Evolutionary conservation across 2,888 invertebrate genomes (phyloP).

Genomic region (Erebia epiphron): DNA sequence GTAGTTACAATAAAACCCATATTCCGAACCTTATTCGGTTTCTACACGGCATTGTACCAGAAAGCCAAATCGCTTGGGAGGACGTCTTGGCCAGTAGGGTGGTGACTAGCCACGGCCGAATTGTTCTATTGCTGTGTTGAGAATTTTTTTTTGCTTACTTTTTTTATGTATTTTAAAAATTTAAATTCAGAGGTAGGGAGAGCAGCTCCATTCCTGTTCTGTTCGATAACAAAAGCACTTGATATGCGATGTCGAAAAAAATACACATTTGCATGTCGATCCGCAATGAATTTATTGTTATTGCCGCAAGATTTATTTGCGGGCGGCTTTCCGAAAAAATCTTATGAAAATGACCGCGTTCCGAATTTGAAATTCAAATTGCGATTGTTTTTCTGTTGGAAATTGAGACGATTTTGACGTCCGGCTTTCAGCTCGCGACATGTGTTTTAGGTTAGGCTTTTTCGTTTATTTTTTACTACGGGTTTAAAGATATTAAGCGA

Average conservation of each 20-base stretch:
- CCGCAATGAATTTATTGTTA: constrained; percentile 83
- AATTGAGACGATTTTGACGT: constrained; percentile 82
- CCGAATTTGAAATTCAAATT: constrained; percentile 79
- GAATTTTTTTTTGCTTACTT: background rate
- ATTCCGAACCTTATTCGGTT: too few species aligned
- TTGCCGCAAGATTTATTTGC: constrained; percentile 78
- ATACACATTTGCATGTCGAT: constrained; percentile 82
- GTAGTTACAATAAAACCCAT: too few species aligned
- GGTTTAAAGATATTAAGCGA: background rate
- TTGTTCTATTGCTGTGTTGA: too few species aligned
- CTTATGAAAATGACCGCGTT: constrained; percentile 71
- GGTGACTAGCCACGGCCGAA: too few species aligned
- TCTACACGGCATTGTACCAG: too few species aligned
- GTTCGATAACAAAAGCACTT: constrained; percentile 61
- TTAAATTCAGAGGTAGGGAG: background rate
- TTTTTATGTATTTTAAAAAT: background rate
- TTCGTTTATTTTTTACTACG: constrained; percentile 29
- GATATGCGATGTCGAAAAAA: constrained; percentile 70
- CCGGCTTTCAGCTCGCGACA: constrained; percentile 63
- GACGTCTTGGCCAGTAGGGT: too few species aligned
- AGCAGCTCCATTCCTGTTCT: constrained; percentile 51
- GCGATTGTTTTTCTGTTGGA: constrained; percentile 73
- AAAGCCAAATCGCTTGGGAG: too few species aligned
- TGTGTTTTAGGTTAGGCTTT: constrained; percentile 47
- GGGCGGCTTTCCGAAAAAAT: constrained; percentile 74